phyloP scores from a whole-genome alignment of 1,140 invertebrate species.

The Cherax quadricarinatus region DNA sequence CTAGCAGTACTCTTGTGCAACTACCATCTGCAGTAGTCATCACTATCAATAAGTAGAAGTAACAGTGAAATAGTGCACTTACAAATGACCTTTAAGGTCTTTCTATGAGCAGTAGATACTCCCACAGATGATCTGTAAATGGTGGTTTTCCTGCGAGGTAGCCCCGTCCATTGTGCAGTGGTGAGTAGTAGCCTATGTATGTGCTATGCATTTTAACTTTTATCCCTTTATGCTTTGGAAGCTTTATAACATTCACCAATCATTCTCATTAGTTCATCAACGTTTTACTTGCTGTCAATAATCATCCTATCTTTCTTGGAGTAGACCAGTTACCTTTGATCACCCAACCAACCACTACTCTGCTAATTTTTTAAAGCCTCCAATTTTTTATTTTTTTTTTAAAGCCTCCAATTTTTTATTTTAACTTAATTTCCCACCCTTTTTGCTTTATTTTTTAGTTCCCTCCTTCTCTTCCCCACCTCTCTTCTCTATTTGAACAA shows the following conservation, averaged over 20 bases:
- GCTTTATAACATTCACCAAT: neutral
- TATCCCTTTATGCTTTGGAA: neutral
- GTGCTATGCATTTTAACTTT: neutral
- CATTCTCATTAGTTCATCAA: neutral
- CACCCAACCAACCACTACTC: no score
- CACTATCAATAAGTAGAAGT: constrained; percentile 43
- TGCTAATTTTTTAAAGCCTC: neutral
- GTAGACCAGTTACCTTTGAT: no score
- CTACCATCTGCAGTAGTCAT: constrained; percentile 36
- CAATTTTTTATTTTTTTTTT: neutral
- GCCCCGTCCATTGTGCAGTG: constrained; percentile 18
- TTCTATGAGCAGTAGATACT: constrained; percentile 32
- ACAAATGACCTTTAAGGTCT: constrained; percentile 34
- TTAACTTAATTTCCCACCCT: no score
- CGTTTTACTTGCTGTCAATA: neutral
- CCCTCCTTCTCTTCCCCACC: no score
- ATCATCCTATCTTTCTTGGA: no score
- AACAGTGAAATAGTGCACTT: constrained; percentile 24
- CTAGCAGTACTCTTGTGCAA: constrained; percentile 43
- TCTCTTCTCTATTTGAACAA: no score
- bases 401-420: neutral
- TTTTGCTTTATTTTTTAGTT: no score
- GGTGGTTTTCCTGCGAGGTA: constrained; percentile 29
- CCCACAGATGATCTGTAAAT: constrained; percentile 50
- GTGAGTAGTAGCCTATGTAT: constrained; percentile 5